These are phyloP conservation scores for Drosophila neutralis DNA, from an alignment of 2,888 invertebrate genomes.

Conservation along the genomic window DNA sequence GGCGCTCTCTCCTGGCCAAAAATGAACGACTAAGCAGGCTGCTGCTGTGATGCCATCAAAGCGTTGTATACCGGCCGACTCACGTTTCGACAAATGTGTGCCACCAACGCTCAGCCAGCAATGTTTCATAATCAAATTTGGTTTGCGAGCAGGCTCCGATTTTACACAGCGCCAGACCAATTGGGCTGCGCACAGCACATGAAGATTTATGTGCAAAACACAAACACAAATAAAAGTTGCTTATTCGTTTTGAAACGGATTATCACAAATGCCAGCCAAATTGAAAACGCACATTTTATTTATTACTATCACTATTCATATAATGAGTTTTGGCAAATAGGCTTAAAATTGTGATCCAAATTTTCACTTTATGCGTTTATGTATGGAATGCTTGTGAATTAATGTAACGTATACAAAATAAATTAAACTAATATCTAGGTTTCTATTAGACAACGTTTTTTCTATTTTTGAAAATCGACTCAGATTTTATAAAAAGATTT, in stretches of 20 bases:
- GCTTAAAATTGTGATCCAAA: not conserved
- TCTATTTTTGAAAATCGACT: too few species aligned
- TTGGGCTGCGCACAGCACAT: constrained; percentile 41
- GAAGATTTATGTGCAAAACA: constrained; percentile 45
- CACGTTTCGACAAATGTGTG: constrained; percentile 61
- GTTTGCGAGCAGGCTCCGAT: constrained; percentile 24
- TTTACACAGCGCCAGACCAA: constrained; percentile 42
- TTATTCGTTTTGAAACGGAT: not conserved
- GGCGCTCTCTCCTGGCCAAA: constrained; percentile 10
- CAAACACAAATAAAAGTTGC: not conserved
- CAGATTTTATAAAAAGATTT: too few species aligned
- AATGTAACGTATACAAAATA: not conserved
- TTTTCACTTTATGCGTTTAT: not conserved
- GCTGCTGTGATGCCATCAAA: constrained; percentile 6
- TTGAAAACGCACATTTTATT: not conserved
- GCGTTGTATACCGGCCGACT: constrained; percentile 13
- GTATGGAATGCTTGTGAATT: not conserved
- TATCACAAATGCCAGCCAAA: not conserved
- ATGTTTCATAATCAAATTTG: constrained; percentile 71
- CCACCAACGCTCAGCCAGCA: constrained; percentile 36
- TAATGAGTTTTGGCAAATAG: not conserved
- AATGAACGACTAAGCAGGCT: constrained; percentile 34
- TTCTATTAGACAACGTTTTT: too few species aligned
- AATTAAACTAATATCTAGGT: too few species aligned
- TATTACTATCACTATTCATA: not conserved